Conservation (phyloP, 2,113 vertebrate species). For the Verasper variegatus region DNA sequence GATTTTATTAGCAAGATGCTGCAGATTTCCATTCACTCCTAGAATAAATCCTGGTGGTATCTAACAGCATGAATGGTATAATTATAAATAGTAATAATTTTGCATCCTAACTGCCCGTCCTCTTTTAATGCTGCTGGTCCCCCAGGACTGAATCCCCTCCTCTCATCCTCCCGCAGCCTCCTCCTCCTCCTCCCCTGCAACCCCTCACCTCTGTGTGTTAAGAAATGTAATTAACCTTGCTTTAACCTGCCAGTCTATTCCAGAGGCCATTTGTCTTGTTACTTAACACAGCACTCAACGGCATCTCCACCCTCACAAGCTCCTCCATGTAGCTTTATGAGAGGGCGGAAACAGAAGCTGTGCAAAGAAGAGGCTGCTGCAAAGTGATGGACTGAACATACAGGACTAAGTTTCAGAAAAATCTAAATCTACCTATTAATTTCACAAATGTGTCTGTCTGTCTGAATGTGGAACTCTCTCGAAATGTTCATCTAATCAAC, state of each 20-base stretch:
- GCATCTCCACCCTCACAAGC: conserved; percentile 30
- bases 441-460: no score
- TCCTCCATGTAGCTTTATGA: conserved; percentile 6
- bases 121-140: background rate
- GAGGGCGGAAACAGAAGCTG: background rate
- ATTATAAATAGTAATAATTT: background rate
- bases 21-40: background rate
- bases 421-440: no score
- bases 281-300: conserved; percentile 33
- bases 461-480: no score
- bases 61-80: background rate
- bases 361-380: background rate
- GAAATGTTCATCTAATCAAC: no score
- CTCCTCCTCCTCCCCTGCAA: conserved; percentile 8
- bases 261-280: conserved; percentile 57
- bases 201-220: conserved; percentile 62
- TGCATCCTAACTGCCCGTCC: background rate
- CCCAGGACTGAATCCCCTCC: background rate
- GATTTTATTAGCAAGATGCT: conserved; percentile 7
- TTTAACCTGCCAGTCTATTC: conserved; percentile 66
- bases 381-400: background rate
- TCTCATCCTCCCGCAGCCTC: background rate
- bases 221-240: conserved; percentile 83
- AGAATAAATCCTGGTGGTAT: background rate
- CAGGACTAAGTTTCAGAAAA: no score